phyloP scores from a whole-genome alignment of 64 coral and sea anemone species.

The Montipora cactus region DNA sequence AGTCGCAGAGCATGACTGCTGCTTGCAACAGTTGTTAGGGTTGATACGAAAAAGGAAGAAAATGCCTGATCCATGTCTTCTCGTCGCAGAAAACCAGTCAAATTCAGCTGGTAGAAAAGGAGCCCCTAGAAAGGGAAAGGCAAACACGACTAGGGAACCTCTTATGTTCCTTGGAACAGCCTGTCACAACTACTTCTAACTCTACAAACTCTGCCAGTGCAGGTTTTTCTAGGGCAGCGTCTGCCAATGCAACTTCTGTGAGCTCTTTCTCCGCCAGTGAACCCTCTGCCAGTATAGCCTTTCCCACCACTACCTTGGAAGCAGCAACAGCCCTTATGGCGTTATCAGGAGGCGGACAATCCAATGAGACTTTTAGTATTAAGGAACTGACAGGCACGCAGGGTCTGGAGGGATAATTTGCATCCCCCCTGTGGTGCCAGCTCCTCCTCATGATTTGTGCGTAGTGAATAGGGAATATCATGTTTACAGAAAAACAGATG shows the following conservation, averaged over 20 bases:
- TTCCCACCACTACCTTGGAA: conserved; percentile 8
- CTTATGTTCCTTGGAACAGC: conserved; percentile 32
- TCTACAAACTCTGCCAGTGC: neutral
- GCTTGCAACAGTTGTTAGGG: conserved; percentile 30
- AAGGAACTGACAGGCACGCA: conserved; percentile 61
- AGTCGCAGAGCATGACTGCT: conserved; percentile 46
- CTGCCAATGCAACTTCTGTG: conserved; percentile 1
- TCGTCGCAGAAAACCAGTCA: conserved; percentile 46
- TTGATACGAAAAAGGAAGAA: conserved; percentile 63
- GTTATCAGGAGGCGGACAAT: conserved; percentile 5
- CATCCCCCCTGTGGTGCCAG: conserved; percentile 29
- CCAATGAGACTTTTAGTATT: conserved; percentile 31
- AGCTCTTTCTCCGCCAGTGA: conserved; percentile 15
- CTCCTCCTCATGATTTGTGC: conserved; percentile 51
- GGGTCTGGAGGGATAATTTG: conserved; percentile 48
- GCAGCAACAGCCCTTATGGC: conserved; percentile 61
- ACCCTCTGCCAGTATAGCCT: neutral
- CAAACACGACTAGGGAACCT: conserved; percentile 49
- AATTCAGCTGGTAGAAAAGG: conserved; percentile 49
- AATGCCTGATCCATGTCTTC: conserved; percentile 44
- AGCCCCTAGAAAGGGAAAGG: conserved; percentile 56
- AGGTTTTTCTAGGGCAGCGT: neutral
- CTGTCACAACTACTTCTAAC: neutral
- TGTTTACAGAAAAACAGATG: conserved; percentile 41
- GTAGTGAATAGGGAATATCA: conserved; percentile 62